phyloP scores from a whole-genome alignment of 1,140 invertebrate species.

The Diuraphis noxia region DNA sequence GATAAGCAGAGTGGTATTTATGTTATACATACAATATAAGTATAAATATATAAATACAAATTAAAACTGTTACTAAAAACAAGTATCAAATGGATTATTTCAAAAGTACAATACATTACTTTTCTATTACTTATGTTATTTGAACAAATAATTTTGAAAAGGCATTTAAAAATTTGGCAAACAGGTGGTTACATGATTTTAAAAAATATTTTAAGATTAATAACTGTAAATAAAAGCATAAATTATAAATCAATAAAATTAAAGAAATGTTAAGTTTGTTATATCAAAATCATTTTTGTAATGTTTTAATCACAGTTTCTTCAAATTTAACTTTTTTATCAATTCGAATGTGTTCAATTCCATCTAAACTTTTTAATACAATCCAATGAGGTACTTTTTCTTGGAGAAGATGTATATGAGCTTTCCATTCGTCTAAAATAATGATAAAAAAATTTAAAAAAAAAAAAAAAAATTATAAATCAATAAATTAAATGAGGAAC shows the following conservation, averaged over 20 bases:
- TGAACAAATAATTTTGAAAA: neutral
- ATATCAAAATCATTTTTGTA: constrained; percentile 20
- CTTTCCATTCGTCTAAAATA: constrained; percentile 38
- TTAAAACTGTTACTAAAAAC: neutral
- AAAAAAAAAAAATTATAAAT: neutral
- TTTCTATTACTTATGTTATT: neutral
- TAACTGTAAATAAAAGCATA: no score
- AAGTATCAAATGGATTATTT: neutral
- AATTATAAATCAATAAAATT: neutral
- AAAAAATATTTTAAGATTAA: neutral
- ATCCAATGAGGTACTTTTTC: constrained; percentile 45
- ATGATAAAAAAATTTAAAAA: neutral
- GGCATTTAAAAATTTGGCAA: neutral
- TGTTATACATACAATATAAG: no score
- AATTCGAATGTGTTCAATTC: constrained; percentile 32
- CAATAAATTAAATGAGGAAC: no score
- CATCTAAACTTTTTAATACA: constrained; percentile 20
- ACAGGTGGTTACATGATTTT: neutral
- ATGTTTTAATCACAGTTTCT: constrained; percentile 36
- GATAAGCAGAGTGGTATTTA: neutral
- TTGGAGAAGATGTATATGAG: constrained; percentile 36
- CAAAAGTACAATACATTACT: neutral
- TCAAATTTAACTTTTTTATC: constrained; percentile 43
- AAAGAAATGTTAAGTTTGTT: neutral
- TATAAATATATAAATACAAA: neutral